Conservation (phyloP, 2,888 invertebrate genomes). For the Sympetrum striolatum region DNA sequence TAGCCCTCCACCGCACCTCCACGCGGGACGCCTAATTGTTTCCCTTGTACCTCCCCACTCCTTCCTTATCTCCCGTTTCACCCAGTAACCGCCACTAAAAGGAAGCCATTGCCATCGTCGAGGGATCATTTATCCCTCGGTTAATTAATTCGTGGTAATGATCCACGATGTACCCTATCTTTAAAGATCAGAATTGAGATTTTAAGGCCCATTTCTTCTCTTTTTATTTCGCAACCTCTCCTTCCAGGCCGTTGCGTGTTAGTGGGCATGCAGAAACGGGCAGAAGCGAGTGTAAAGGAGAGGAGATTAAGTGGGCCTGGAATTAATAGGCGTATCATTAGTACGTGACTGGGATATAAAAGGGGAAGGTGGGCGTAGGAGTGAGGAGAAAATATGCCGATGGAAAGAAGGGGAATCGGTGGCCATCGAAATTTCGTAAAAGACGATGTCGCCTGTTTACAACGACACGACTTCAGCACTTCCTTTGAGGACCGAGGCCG, state of each 20-base stretch:
- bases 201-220: not conserved
- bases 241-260: not conserved
- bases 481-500: too few species aligned
- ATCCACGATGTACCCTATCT: not conserved
- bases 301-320: not conserved
- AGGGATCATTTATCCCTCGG: not conserved
- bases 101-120: not conserved
- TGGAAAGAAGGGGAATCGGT: not conserved
- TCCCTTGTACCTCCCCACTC: not conserved
- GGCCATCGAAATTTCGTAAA: not conserved
- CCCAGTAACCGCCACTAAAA: too few species aligned
- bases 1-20: too few species aligned
- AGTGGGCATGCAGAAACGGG: not conserved
- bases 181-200: not conserved
- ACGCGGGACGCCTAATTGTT: not conserved
- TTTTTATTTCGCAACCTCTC: not conserved
- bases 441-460: not conserved
- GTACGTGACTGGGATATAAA: not conserved
- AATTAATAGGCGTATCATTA: not conserved
- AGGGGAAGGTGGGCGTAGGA: not conserved
- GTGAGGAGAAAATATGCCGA: not conserved
- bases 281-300: not conserved
- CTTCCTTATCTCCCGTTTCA: not conserved
- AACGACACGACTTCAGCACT: not conserved
- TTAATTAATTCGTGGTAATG: not conserved